These are phyloP conservation scores for Troides aeacus DNA, from an alignment of 2,888 invertebrate genomes.

Conservation along the genomic window DNA sequence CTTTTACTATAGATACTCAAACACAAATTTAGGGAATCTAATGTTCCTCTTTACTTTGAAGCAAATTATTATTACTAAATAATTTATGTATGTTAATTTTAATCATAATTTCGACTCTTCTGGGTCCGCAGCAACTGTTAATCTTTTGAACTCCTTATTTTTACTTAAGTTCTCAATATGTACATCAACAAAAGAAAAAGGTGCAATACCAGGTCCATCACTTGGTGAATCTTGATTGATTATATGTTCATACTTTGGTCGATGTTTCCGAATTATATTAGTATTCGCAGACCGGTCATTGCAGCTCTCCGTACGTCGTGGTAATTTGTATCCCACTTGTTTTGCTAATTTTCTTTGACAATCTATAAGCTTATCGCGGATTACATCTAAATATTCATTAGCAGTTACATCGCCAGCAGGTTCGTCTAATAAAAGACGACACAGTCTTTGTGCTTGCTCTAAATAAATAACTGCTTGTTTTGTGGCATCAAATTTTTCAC, in stretches of 20 bases:
- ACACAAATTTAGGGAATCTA: background rate
- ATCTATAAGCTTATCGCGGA: slow-evolving; percentile 75
- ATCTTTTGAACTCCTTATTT: slow-evolving; percentile 43
- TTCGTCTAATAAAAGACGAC: slow-evolving; percentile 81
- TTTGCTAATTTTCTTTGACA: slow-evolving; percentile 67
- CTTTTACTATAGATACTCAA: background rate
- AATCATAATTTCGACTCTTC: slow-evolving; percentile 69
- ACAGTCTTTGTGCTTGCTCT: slow-evolving; percentile 84
- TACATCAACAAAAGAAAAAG: slow-evolving; percentile 67
- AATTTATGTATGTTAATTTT: background rate
- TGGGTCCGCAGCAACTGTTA: slow-evolving; percentile 44
- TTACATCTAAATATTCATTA: slow-evolving; percentile 74
- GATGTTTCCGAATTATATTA: slow-evolving; percentile 49
- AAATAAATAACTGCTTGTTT: slow-evolving; percentile 84
- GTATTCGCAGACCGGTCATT: slow-evolving; percentile 43
- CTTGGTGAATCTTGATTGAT: slow-evolving; percentile 60
- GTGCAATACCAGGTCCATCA: slow-evolving; percentile 48
- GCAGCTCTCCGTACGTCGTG: slow-evolving; percentile 58
- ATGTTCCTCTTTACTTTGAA: background rate
- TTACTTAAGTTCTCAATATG: slow-evolving; percentile 50
- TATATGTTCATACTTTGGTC: slow-evolving; percentile 59
- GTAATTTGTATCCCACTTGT: slow-evolving; percentile 64
- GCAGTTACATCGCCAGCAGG: slow-evolving; percentile 78
- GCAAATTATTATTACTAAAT: background rate
- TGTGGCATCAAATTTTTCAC: slow-evolving; percentile 81